These are phyloP conservation scores for Ptilonorhynchus violaceus DNA, from an alignment of 2,113 vertebrate species.

Conservation along the genomic window DNA sequence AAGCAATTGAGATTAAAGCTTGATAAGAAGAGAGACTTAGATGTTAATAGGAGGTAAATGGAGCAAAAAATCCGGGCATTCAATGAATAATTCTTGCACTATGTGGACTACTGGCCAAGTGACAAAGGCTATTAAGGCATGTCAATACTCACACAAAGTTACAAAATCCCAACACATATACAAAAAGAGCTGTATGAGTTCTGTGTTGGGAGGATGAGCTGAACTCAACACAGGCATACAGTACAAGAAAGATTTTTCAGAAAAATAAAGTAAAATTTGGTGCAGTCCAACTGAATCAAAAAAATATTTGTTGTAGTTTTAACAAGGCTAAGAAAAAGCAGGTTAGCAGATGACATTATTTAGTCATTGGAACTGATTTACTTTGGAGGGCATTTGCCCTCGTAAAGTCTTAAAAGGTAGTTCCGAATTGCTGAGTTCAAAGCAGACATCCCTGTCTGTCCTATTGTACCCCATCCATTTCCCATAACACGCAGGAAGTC, in stretches of 20 bases:
- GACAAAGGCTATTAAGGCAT: not conserved
- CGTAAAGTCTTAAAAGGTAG: not conserved
- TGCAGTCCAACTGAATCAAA: not conserved
- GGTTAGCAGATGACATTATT: not conserved
- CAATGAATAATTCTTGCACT: not conserved
- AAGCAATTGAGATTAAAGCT: not conserved
- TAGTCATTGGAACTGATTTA: not conserved
- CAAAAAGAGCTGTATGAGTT: not conserved
- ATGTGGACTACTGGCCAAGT: not conserved
- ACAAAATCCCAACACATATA: too few species aligned
- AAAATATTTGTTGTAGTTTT: not conserved
- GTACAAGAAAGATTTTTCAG: not conserved
- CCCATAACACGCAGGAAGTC: not conserved
- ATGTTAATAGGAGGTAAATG: not conserved
- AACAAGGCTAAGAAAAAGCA: not conserved
- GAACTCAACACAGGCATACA: not conserved
- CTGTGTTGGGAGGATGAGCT: not conserved
- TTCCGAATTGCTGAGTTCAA: not conserved
- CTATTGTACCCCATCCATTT: not conserved
- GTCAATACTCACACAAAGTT: not conserved
- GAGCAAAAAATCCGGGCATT: not conserved
- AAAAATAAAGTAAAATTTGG: not conserved
- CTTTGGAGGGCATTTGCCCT: not conserved
- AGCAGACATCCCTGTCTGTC: not conserved
- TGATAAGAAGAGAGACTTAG: not conserved